Percentiles rank a stretch among this genome's conserved stretches.
phyloP scores from a whole-genome alignment of 2,797 vertebrate genomes.

The Gymnodraco acuticeps region DNA sequence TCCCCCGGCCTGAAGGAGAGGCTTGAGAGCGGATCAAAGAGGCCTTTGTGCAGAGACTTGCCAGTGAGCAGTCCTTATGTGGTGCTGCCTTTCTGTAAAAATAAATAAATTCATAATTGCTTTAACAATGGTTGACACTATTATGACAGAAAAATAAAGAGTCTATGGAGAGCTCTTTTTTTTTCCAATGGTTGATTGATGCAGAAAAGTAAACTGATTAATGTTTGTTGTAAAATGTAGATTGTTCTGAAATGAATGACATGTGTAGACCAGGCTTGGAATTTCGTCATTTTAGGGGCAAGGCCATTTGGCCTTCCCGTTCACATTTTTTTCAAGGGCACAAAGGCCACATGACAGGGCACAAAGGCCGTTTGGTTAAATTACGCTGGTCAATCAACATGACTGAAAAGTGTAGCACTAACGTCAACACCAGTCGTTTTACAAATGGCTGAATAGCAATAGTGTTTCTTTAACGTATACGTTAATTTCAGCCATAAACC shows the following conservation, averaged over 20 bases:
- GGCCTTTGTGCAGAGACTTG: conserved; percentile 64
- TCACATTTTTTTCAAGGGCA: no score
- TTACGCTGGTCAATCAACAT: no score
- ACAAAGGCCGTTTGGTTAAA: no score
- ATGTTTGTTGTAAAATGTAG: neutral
- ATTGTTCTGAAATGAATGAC: conserved; percentile 32
- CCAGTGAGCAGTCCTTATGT: conserved; percentile 37
- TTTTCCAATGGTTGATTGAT: conserved; percentile 3
- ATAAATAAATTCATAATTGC: conserved; percentile 54
- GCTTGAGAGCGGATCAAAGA: conserved; percentile 67
- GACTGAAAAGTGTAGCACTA: no score
- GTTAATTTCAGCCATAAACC: no score
- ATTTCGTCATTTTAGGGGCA: no score
- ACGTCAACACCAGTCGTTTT: no score
- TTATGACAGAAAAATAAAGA: conserved; percentile 13
- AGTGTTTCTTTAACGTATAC: no score
- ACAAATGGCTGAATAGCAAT: no score
- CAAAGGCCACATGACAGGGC: no score
- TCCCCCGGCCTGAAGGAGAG: conserved; percentile 46
- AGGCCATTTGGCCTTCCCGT: no score
- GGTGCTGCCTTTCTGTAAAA: conserved; percentile 39
- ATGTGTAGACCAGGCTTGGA: conserved; percentile 22
- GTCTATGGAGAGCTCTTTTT: neutral
- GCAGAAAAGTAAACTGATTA: conserved; percentile 31
- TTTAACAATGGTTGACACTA: conserved; percentile 30